These are phyloP conservation scores for Hassar affinis DNA, from an alignment of 2,113 vertebrate genomes.

Conservation along the genomic window DNA sequence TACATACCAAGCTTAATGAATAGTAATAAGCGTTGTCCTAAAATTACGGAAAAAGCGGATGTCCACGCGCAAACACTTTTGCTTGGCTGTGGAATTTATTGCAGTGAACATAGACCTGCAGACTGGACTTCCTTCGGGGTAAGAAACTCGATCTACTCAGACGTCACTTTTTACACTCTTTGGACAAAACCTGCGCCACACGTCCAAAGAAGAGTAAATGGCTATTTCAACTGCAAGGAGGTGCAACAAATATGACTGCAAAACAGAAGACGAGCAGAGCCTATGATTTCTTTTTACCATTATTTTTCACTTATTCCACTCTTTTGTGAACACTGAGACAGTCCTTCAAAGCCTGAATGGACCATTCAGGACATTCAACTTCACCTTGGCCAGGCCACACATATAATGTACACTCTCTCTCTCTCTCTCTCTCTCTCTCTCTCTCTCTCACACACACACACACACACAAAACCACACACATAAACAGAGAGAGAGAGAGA, in stretches of 20 bases:
- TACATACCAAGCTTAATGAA: neutral
- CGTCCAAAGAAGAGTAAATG: neutral
- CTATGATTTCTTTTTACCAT: too few species aligned
- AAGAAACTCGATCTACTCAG: neutral
- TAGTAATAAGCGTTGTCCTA: neutral
- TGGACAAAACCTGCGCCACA: constrained; percentile 52
- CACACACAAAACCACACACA: too few species aligned
- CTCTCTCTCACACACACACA: constrained; percentile 26
- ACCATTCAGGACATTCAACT: constrained; percentile 89
- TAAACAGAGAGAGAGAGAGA: constrained; percentile 52
- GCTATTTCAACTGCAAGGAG: neutral
- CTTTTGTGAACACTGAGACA: constrained; percentile 67
- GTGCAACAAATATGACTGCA: neutral
- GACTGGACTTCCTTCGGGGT: constrained; percentile 14
- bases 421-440: too few species aligned
- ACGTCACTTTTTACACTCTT: constrained; percentile 60
- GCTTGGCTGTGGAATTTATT: neutral
- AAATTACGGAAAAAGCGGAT: neutral
- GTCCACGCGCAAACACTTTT: neutral
- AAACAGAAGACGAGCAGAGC: too few species aligned
- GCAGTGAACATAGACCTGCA: constrained; percentile 55
- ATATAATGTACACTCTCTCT: constrained; percentile 74
- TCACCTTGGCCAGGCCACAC: constrained; percentile 92
- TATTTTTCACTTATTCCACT: constrained; percentile 63
- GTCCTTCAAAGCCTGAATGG: constrained; percentile 74